Conservation (phyloP, 2,797 vertebrate species). For the Anas georgica region DNA sequence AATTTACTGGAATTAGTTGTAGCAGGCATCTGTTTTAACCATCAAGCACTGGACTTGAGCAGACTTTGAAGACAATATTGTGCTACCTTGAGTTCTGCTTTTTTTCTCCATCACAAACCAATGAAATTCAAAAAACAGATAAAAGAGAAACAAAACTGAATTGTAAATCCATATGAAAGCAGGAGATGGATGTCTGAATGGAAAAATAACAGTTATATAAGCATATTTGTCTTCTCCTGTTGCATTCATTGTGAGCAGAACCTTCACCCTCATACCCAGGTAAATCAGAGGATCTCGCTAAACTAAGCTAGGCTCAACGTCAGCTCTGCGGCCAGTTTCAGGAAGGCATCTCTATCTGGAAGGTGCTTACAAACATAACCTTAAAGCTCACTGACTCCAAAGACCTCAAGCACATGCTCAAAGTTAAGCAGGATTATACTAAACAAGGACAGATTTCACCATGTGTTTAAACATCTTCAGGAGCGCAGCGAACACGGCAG, state of each 20-base stretch:
- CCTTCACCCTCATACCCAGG: neutral
- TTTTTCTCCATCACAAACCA: constrained; percentile 17
- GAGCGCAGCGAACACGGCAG: neutral
- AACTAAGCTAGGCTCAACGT: neutral
- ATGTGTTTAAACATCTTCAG: neutral
- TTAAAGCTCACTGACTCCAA: neutral
- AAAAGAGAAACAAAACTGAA: constrained; percentile 40
- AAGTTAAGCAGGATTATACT: neutral
- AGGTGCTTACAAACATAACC: neutral
- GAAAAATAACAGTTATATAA: constrained; percentile 37
- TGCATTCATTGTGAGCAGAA: neutral
- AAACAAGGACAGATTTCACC: neutral
- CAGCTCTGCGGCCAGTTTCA: neutral
- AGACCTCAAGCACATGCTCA: neutral
- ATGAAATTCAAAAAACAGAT: constrained; percentile 52
- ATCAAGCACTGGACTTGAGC: constrained; percentile 2
- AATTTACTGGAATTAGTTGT: constrained; percentile 24
- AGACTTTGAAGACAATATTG: constrained; percentile 42
- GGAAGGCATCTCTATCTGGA: neutral
- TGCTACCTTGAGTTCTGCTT: constrained; percentile 51
- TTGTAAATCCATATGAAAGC: constrained; percentile 48
- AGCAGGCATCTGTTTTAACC: constrained; percentile 46
- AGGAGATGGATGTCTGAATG: constrained; percentile 7
- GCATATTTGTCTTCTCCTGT: neutral
- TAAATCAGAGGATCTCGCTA: neutral